A percentile compares a stretch with the other conserved stretches of the same genome.
These are phyloP conservation scores for Lasioglossum albipes DNA, from an alignment of 1,140 invertebrate species.

Conservation along the genomic window DNA sequence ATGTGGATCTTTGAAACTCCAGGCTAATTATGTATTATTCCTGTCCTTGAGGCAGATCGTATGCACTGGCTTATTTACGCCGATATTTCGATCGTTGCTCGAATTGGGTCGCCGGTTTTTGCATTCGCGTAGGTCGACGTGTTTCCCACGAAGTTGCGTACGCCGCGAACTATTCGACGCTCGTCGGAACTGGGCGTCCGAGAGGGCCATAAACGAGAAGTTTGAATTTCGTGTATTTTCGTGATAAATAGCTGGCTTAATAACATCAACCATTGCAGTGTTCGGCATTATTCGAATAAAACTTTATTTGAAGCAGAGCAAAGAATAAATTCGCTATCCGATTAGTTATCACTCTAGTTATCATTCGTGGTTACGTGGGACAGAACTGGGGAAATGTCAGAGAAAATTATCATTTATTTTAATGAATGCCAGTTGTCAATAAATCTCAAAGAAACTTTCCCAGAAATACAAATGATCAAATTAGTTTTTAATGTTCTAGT, in stretches of 20 bases:
- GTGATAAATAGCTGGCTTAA: constrained; percentile 26
- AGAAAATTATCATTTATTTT: too few species aligned
- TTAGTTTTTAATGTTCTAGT: too few species aligned
- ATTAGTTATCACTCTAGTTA: too few species aligned
- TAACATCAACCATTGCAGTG: not conserved
- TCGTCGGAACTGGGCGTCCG: not conserved
- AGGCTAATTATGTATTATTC: too few species aligned
- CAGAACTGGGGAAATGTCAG: too few species aligned
- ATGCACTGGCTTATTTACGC: not conserved
- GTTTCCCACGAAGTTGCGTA: not conserved
- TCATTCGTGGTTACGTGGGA: too few species aligned
- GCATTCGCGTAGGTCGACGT: not conserved
- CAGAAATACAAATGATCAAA: too few species aligned
- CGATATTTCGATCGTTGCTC: not conserved
- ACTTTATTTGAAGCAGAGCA: too few species aligned
- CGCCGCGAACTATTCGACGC: not conserved
- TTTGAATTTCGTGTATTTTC: constrained; percentile 22
- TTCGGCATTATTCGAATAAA: too few species aligned
- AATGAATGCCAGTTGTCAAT: too few species aligned
- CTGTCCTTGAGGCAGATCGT: not conserved
- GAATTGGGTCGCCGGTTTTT: not conserved
- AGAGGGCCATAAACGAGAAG: constrained; percentile 3
- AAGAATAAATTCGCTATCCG: too few species aligned
- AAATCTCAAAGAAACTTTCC: too few species aligned
- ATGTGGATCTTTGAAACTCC: not conserved